Evolutionary conservation across 1,140 invertebrate genomes (phyloP).

Genomic region (Homarus americanus): DNA sequence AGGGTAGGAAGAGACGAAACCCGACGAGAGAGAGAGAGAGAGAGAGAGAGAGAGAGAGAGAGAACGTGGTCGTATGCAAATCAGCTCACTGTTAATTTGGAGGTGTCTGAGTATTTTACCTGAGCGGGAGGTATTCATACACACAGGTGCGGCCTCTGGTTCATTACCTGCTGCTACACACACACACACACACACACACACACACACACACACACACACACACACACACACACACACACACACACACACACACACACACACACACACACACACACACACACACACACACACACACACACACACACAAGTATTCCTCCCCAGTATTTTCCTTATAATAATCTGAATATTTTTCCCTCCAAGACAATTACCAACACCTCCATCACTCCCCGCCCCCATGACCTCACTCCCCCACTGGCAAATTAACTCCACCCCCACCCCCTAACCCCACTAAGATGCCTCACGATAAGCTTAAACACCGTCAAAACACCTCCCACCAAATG

Average conservation of each 20-base stretch:
- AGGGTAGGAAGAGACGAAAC: neutral
- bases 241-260: no score
- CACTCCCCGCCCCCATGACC: neutral
- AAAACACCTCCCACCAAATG: neutral
- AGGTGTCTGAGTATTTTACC: neutral
- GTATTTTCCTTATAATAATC: no score
- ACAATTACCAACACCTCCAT: no score
- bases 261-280: no score
- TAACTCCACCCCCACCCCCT: neutral
- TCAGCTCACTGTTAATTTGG: neutral
- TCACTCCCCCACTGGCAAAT: neutral
- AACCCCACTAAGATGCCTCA: neutral
- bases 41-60: neutral
- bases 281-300: no score
- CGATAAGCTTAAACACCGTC: neutral
- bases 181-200: neutral
- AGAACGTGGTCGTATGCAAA: neutral
- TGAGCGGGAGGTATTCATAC: neutral
- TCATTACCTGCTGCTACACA: no score
- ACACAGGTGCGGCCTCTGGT: no score
- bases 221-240: no score
- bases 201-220: no score
- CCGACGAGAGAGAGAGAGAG: neutral
- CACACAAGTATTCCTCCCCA: no score
- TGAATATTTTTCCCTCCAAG: no score